Conservation (phyloP, 2,113 vertebrate genomes). For the Delphinus delphis region DNA sequence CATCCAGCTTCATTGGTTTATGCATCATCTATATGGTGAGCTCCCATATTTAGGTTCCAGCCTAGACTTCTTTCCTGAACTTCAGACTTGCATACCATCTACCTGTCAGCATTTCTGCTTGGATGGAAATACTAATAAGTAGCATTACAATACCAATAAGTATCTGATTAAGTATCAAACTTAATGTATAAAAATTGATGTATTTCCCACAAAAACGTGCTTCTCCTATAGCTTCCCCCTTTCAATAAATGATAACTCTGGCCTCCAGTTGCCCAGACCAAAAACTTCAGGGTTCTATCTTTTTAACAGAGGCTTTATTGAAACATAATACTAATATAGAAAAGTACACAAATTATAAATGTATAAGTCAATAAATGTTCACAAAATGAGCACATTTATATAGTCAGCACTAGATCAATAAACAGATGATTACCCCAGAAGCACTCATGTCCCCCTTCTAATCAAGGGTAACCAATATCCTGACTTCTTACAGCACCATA, state of each 20-base stretch:
- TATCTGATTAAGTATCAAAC: neutral
- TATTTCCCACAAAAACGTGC: neutral
- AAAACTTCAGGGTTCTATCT: neutral
- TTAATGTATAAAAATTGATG: neutral
- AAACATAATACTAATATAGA: neutral
- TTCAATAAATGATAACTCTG: neutral
- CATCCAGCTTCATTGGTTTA: neutral
- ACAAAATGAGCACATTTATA: neutral
- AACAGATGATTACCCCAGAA: neutral
- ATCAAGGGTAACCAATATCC: neutral
- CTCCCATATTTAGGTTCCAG: neutral
- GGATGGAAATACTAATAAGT: neutral
- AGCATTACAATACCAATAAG: neutral
- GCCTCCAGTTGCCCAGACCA: neutral
- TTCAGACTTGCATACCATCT: neutral
- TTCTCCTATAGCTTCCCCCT: neutral
- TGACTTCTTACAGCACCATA: neutral
- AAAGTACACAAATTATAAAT: neutral
- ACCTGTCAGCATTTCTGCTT: neutral
- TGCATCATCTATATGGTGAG: neutral
- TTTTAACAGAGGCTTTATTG: neutral
- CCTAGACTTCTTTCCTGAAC: neutral
- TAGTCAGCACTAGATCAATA: neutral
- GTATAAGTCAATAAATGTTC: neutral
- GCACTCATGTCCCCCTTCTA: neutral